A percentile compares a stretch with the other conserved stretches of the same genome.
Conservation (phyloP, 2,113 vertebrate genomes). For the Lasiurus borealis region DNA sequence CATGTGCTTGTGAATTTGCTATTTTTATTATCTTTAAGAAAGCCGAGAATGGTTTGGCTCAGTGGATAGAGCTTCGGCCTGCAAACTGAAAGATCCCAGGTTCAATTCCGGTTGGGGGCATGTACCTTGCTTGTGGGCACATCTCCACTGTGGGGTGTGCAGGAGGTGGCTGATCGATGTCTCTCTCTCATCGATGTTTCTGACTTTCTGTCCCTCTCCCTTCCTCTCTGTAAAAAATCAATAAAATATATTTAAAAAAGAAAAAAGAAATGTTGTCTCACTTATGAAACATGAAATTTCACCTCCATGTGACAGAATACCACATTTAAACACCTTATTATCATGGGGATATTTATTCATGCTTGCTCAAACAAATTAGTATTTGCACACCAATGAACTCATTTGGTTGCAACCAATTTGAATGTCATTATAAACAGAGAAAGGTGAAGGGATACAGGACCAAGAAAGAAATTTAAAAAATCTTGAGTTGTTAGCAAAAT, state of each 20-base stretch:
- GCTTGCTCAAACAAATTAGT: neutral
- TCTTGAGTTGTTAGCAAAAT: neutral
- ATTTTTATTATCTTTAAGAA: neutral
- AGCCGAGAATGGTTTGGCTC: too few relatives aligned
- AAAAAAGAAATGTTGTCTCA: neutral
- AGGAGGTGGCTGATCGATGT: too few relatives aligned
- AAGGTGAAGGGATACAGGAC: neutral
- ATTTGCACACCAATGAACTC: neutral
- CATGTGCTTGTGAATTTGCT: neutral
- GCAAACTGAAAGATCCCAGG: too few relatives aligned
- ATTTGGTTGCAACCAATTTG: neutral
- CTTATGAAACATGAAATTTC: neutral
- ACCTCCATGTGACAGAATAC: neutral
- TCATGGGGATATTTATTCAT: neutral
- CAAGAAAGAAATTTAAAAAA: neutral
- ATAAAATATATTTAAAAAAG: too few relatives aligned
- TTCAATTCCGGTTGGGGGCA: too few relatives aligned
- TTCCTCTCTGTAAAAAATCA: too few relatives aligned
- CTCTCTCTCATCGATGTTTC: too few relatives aligned
- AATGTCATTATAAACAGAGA: neutral
- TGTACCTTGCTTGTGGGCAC: too few relatives aligned
- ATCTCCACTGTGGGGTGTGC: too few relatives aligned
- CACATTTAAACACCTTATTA: neutral
- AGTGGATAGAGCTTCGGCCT: too few relatives aligned
- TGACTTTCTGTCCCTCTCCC: too few relatives aligned